Conservation (phyloP, 2,113 vertebrate species). For the Merops nubicus region DNA sequence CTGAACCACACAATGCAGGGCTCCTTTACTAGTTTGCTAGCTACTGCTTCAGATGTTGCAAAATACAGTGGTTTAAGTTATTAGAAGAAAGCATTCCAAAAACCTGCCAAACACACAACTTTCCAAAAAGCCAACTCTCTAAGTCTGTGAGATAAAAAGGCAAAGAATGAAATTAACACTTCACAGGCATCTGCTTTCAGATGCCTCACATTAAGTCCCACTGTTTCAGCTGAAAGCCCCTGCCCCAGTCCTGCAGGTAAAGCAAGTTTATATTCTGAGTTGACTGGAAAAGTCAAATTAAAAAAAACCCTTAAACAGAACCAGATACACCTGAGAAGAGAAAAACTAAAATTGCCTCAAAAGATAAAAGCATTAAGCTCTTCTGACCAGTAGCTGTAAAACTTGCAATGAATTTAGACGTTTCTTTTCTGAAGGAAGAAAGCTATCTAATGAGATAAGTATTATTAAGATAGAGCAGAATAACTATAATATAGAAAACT, state of each 20-base stretch:
- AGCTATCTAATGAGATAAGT: conserved; percentile 21
- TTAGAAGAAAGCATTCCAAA: neutral
- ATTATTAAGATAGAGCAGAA: conserved; percentile 44
- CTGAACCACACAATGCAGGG: neutral
- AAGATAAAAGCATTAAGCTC: conserved; percentile 18
- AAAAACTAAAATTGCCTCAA: neutral
- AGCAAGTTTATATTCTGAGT: neutral
- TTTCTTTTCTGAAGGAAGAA: conserved; percentile 2
- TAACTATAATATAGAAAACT: conserved; percentile 32
- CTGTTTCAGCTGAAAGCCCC: neutral
- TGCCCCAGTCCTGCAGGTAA: neutral
- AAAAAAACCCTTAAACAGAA: neutral
- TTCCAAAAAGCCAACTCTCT: neutral
- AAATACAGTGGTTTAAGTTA: neutral
- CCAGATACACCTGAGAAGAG: conserved; percentile 9
- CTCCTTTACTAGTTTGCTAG: neutral
- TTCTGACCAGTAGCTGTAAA: conserved; percentile 19
- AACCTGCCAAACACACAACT: neutral
- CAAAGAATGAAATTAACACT: neutral
- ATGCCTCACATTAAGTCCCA: neutral
- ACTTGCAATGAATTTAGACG: neutral
- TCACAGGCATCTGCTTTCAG: neutral
- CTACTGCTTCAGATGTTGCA: neutral
- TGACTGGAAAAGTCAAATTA: neutral
- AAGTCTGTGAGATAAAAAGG: neutral